phyloP scores from a whole-genome alignment of 2,113 vertebrate species.

The Tachysurus vachellii region DNA sequence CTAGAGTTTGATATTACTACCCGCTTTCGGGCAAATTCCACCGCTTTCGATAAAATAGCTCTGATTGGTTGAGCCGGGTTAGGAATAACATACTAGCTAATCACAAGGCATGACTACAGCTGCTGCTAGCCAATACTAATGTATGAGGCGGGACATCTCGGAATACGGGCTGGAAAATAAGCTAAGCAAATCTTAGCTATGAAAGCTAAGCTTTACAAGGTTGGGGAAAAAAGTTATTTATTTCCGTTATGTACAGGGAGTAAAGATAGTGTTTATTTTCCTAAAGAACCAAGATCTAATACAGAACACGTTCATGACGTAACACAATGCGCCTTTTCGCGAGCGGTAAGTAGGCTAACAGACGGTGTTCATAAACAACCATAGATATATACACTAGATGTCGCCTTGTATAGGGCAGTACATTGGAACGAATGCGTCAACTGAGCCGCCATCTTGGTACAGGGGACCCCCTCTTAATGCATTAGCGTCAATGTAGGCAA shows the following conservation, averaged over 20 bases:
- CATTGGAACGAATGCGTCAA: too few relatives aligned
- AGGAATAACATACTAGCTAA: background rate
- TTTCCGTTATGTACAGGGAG: background rate
- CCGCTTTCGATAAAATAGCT: background rate
- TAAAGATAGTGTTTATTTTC: background rate
- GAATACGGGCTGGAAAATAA: constrained; percentile 7
- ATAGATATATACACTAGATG: too few relatives aligned
- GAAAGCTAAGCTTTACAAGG: background rate
- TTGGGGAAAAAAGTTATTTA: background rate
- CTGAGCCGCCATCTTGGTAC: too few relatives aligned
- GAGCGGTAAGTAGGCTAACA: background rate
- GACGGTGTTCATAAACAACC: background rate
- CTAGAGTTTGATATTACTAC: constrained; percentile 3
- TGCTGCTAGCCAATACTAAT: background rate
- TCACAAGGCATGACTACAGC: background rate
- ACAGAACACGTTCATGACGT: background rate
- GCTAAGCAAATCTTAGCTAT: background rate
- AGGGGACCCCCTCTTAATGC: too few relatives aligned
- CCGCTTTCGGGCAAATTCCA: constrained; percentile 13
- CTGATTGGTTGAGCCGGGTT: background rate
- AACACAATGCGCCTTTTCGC: background rate
- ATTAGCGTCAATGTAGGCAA: too few relatives aligned
- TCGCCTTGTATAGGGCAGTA: too few relatives aligned
- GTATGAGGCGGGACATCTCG: background rate
- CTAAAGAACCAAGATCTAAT: background rate